These are phyloP conservation scores for Aix galericulata DNA, from an alignment of 2,113 vertebrate species.

Conservation along the genomic window DNA sequence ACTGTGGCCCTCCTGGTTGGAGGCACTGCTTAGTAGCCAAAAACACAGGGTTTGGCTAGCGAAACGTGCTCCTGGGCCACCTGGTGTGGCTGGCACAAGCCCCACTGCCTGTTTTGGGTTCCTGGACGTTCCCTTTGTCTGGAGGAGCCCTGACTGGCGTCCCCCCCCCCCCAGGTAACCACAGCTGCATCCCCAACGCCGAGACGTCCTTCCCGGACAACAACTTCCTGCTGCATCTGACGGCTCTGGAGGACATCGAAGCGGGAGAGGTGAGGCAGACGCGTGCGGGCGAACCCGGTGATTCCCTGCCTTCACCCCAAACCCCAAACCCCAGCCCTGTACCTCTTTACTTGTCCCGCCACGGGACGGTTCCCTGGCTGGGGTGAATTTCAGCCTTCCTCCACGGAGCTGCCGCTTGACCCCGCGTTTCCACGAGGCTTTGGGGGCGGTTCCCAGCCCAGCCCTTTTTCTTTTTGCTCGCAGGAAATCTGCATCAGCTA, in stretches of 20 bases:
- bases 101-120: accelerated
- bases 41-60: background rate
- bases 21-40: background rate
- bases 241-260: conserved; percentile 87
- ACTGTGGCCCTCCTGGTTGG: background rate
- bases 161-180: conserved; percentile 82
- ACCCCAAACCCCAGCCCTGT: accelerated
- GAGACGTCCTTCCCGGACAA: conserved; percentile 96
- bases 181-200: conserved; percentile 95
- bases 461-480: background rate
- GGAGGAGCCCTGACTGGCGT: background rate
- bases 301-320: accelerated
- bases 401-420: accelerated
- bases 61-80: background rate
- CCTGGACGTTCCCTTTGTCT: accelerated
- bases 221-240: conserved; percentile 94
- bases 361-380: background rate
- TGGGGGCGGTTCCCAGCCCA: background rate
- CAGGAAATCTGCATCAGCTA: conserved; percentile 99
- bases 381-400: accelerated
- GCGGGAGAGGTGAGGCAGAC: conserved; percentile 88
- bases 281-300: too few relatives aligned
- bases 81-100: background rate
- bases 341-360: background rate
- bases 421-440: background rate